Conservation (phyloP, 2,113 vertebrate species). For the Myiozetetes cayanensis region DNA sequence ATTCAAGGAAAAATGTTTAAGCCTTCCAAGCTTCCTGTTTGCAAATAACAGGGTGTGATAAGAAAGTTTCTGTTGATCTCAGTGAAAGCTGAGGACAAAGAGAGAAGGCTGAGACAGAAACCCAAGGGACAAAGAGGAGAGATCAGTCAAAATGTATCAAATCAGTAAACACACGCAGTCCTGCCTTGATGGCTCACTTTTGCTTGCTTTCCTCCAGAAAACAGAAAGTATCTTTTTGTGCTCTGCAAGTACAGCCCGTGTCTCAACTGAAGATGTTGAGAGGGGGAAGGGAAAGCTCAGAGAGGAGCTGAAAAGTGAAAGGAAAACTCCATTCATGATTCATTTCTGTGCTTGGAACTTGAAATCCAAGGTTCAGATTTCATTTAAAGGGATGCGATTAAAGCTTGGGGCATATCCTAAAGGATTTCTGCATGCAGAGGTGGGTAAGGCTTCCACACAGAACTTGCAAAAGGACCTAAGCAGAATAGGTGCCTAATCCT, state of each 20-base stretch:
- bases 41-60: background rate
- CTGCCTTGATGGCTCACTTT: background rate
- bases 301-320: background rate
- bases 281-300: background rate
- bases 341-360: background rate
- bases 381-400: background rate
- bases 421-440: background rate
- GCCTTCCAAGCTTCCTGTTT: background rate
- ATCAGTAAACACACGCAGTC: background rate
- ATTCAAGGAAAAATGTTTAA: background rate
- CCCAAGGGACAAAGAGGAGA: background rate
- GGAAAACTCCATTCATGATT: constrained; percentile 28
- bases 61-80: background rate
- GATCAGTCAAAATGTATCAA: constrained; percentile 3
- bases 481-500: background rate
- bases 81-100: background rate
- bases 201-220: background rate
- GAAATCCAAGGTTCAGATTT: background rate
- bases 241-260: background rate
- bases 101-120: background rate
- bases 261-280: background rate
- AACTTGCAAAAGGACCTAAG: background rate
- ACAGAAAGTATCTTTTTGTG: background rate
- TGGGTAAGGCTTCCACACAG: background rate
- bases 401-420: background rate